Conservation (phyloP, 1,140 invertebrate species). For the Araneus ventricosus region DNA sequence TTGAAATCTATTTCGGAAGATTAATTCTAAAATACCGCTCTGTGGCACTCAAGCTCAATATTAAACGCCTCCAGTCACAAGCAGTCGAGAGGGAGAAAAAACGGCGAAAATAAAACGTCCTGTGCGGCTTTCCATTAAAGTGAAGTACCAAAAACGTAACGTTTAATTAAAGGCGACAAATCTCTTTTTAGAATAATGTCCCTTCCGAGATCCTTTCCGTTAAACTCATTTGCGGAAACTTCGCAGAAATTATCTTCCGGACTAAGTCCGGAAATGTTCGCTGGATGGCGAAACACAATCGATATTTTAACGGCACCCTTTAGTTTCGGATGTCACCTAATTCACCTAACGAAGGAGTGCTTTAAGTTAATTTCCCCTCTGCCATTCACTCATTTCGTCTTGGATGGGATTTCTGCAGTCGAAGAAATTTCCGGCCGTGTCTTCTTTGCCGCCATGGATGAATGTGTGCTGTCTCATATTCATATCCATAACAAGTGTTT, state of each 20-base stretch:
- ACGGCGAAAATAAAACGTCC: not conserved
- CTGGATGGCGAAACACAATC: constrained; percentile 46
- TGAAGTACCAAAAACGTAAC: constrained; percentile 32
- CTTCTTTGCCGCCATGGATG: not conserved
- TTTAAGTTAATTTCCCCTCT: constrained; percentile 53
- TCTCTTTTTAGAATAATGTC: constrained; percentile 63
- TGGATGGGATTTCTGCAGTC: not conserved
- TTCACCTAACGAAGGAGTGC: constrained; percentile 58
- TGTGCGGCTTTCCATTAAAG: not conserved
- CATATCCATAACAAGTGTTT: too few species aligned
- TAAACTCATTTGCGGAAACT: constrained; percentile 56
- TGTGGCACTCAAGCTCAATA: too few species aligned
- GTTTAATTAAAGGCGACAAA: constrained; percentile 62
- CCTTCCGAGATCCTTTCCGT: constrained; percentile 39
- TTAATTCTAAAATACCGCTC: too few species aligned
- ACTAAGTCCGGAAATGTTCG: constrained; percentile 49
- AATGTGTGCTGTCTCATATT: not conserved
- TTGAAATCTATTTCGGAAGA: too few species aligned
- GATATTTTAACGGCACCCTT: constrained; percentile 57
- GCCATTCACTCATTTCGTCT: constrained; percentile 23
- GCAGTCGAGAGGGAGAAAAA: not conserved
- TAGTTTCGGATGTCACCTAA: constrained; percentile 61
- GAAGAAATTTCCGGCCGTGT: constrained; percentile 4
- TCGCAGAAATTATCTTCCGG: constrained; percentile 59
- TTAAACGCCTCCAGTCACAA: too few species aligned